Conservation (phyloP, 2,888 invertebrate genomes). For the Agapostemon virescens region DNA sequence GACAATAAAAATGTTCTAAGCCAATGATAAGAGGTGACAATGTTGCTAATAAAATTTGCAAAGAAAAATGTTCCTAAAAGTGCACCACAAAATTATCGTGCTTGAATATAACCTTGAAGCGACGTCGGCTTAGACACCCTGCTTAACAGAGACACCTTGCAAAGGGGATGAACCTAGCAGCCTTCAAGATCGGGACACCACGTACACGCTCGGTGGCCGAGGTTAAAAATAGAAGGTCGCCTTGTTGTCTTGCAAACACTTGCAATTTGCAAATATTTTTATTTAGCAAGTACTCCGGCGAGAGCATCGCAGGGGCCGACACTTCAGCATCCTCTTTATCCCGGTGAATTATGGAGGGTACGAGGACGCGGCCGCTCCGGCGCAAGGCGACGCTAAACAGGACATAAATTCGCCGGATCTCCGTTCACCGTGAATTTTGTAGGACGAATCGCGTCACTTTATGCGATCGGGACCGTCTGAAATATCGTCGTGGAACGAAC, state of each 20-base stretch:
- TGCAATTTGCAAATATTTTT: neutral
- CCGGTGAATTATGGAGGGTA: neutral
- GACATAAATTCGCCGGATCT: neutral
- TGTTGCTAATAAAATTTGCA: too few species aligned
- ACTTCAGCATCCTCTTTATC: neutral
- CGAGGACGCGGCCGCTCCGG: neutral
- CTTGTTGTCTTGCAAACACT: neutral
- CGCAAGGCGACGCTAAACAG: neutral
- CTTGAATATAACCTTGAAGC: too few species aligned
- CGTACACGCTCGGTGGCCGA: neutral
- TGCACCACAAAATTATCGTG: too few species aligned
- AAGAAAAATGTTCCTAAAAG: too few species aligned
- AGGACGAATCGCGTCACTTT: conserved; percentile 10
- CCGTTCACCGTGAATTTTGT: conserved; percentile 2
- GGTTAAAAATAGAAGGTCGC: neutral
- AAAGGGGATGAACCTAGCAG: too few species aligned
- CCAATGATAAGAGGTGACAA: too few species aligned
- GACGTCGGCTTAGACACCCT: too few species aligned
- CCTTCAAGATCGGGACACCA: too few species aligned
- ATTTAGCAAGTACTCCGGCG: neutral
- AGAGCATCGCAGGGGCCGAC: neutral
- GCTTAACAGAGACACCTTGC: too few species aligned
- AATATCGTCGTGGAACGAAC: neutral
- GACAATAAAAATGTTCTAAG: too few species aligned
- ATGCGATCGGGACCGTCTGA: neutral